These are phyloP conservation scores for Tetragnatha montana DNA, from an alignment of 2,888 invertebrate species.

Conservation along the genomic window DNA sequence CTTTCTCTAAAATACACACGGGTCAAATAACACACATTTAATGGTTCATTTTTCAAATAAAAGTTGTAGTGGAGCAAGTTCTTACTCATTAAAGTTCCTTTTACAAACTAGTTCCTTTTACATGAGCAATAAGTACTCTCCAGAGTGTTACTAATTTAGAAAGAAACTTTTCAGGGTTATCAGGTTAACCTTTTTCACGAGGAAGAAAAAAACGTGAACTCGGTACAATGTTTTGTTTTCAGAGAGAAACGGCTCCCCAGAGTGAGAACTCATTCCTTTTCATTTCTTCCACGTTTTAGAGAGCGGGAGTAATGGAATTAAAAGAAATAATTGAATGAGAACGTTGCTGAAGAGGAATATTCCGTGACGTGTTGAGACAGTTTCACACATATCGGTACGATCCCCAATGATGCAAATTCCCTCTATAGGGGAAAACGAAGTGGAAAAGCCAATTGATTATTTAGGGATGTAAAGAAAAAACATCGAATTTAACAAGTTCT, in stretches of 20 bases:
- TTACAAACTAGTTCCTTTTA: background rate
- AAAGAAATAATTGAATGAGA: background rate
- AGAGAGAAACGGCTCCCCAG: background rate
- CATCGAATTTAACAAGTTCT: too few species aligned
- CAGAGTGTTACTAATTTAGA: background rate
- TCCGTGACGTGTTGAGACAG: background rate
- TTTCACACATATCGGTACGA: too few species aligned
- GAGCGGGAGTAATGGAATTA: background rate
- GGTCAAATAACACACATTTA: background rate
- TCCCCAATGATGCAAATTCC: too few species aligned
- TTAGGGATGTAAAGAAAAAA: too few species aligned
- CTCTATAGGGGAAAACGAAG: too few species aligned
- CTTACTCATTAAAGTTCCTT: background rate
- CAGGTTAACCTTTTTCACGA: background rate
- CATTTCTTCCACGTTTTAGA: background rate
- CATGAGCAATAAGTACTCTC: background rate
- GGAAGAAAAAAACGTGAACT: background rate
- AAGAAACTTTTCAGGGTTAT: background rate
- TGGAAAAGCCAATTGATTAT: too few species aligned
- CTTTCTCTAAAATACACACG: background rate
- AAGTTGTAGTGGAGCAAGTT: background rate
- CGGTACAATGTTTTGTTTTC: background rate
- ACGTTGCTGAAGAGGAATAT: background rate
- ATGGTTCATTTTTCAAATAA: background rate
- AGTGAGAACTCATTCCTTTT: background rate